These are phyloP conservation scores for Tadarida brasiliensis DNA, from an alignment of 2,797 vertebrate species.

Conservation along the genomic window DNA sequence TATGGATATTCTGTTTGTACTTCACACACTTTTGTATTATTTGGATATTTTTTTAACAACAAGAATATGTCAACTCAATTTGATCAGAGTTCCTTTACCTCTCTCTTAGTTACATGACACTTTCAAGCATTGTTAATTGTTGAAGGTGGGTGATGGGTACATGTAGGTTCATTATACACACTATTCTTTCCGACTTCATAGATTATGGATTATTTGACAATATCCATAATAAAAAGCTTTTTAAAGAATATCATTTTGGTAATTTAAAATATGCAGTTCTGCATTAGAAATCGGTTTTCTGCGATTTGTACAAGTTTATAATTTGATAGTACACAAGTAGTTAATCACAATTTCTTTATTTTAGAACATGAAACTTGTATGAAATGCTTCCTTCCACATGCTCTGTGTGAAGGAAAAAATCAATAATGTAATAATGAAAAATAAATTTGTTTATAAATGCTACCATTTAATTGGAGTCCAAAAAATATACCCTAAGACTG, in stretches of 20 bases:
- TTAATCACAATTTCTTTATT: slow-evolving; percentile 17
- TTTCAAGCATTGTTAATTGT: slow-evolving; percentile 5
- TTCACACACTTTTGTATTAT: slow-evolving; percentile 50
- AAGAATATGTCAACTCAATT: background rate
- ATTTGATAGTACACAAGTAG: slow-evolving; percentile 29
- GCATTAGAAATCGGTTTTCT: slow-evolving; percentile 73
- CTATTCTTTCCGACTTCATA: background rate
- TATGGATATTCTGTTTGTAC: slow-evolving; percentile 3
- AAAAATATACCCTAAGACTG: background rate
- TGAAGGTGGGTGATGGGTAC: background rate
- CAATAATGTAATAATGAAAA: slow-evolving; percentile 44
- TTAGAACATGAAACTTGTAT: slow-evolving; percentile 44
- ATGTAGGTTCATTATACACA: background rate
- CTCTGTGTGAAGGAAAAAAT: slow-evolving; percentile 28
- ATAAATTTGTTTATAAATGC: slow-evolving; percentile 31
- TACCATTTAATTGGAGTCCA: background rate
- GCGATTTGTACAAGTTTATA: background rate
- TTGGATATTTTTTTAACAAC: slow-evolving; percentile 9
- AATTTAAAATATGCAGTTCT: slow-evolving; percentile 46
- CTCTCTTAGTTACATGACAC: background rate
- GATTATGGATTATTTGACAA: slow-evolving; percentile 22
- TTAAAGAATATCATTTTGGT: slow-evolving; percentile 32
- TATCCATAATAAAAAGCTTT: slow-evolving; percentile 4
- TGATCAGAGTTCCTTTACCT: slow-evolving; percentile 10
- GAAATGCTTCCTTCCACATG: slow-evolving; percentile 51